Conservation (phyloP, 2,113 vertebrate genomes). For the Glaucidium brasilianum region DNA sequence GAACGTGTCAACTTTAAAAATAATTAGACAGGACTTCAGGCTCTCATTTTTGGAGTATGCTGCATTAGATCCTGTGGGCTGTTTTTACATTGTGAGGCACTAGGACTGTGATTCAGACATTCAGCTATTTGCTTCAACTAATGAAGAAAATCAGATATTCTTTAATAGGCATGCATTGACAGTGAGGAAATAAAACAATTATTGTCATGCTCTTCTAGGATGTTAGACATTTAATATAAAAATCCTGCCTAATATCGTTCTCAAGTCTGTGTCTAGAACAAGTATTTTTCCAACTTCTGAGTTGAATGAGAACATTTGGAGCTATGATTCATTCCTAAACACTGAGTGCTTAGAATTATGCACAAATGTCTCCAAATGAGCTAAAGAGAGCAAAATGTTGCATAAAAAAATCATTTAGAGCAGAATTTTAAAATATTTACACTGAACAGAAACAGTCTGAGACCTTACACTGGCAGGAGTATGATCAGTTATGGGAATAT, state of each 20-base stretch:
- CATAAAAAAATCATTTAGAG: background rate
- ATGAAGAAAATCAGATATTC: background rate
- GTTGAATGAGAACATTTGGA: background rate
- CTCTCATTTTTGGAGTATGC: background rate
- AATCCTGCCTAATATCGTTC: background rate
- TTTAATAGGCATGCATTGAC: background rate
- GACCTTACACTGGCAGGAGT: background rate
- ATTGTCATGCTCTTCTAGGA: background rate
- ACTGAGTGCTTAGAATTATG: background rate
- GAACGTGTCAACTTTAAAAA: background rate
- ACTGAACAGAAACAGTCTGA: background rate
- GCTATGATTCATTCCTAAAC: background rate
- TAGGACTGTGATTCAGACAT: background rate
- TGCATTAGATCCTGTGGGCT: background rate
- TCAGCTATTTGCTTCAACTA: background rate
- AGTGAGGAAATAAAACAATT: background rate
- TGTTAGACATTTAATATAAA: background rate
- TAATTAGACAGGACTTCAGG: background rate
- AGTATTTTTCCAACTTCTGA: constrained; percentile 7
- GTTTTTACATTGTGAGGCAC: background rate
- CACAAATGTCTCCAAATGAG: background rate
- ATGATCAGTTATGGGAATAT: background rate
- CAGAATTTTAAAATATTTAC: background rate
- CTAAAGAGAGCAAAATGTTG: background rate
- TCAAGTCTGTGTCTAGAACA: background rate